Percentiles rank a stretch among this genome's conserved stretches.
Evolutionary conservation across 2,113 vertebrate genomes (phyloP).

Genomic region (Periophthalmus modestus): DNA sequence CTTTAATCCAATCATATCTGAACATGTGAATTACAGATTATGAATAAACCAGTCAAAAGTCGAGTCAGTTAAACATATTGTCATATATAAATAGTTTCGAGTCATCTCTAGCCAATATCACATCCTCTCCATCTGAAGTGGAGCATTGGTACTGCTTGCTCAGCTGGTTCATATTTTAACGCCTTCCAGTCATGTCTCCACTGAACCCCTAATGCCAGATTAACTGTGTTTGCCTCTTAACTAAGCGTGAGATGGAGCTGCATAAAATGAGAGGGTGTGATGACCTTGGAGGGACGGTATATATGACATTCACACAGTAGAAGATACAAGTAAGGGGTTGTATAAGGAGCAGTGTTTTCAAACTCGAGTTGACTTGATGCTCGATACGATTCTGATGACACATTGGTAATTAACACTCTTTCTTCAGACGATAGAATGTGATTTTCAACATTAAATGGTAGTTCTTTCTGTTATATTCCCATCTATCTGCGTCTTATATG

Average conservation of each 20-base stretch:
- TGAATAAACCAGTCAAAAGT: background rate
- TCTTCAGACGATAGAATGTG: too few species aligned
- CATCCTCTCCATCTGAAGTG: constrained; percentile 49
- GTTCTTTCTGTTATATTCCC: too few species aligned
- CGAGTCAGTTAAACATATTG: background rate
- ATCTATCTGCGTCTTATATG: too few species aligned
- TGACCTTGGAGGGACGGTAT: background rate
- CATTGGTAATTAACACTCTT: too few species aligned
- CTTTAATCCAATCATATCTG: background rate
- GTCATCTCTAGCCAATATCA: constrained; percentile 35
- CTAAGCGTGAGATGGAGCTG: background rate
- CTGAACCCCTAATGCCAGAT: background rate
- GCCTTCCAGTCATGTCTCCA: constrained; percentile 10
- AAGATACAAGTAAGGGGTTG: background rate
- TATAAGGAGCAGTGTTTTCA: too few species aligned
- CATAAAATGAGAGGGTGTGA: background rate
- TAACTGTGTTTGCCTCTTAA: background rate
- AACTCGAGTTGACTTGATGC: too few species aligned
- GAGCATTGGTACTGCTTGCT: constrained; percentile 17
- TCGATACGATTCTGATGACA: too few species aligned
- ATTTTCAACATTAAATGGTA: too few species aligned
- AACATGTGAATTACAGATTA: background rate
- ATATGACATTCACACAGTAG: background rate
- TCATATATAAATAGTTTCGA: constrained; percentile 7
- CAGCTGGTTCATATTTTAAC: constrained; percentile 18